Base-by-base conservation (phyloP, 1,140 invertebrate species). In the Hermatobates lingyangjiaoensis region DNA sequence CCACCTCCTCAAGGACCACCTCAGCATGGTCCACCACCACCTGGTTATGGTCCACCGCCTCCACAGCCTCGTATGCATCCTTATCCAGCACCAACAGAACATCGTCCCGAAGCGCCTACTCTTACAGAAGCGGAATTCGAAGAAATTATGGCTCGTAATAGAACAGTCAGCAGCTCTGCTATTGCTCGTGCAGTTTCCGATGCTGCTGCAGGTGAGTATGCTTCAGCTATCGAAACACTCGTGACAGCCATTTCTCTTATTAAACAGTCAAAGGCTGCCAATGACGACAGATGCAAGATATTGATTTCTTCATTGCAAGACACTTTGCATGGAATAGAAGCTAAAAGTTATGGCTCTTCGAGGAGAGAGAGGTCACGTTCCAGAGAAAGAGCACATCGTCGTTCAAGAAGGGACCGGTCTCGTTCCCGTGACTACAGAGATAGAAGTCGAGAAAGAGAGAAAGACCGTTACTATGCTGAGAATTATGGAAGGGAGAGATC, bases 171-270 rank as follows among this genome's bases (percentile, higher is more conserved):
- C 7, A 93, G 88, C 56, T 92, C 86, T 30, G 94, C 95, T 2
- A 98, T 99, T 54, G 87, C 89, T 14, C 73, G 94, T 55, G 95
- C 95, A 14, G 92, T 98, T 14, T 88, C 90, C 30, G 95, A 98
- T 71, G 95, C 95, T 1, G 90, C 92, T 25, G 87, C 87, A 51
- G 77, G 78, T 67, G 94, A 98, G 69, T 96, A 91, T 70, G 86
- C 87, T 0, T 92, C 87, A 68, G 95, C 95, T 44, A 96, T 98
- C 61, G 94, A 98, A 69, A 98, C 95, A 3, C 69, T 99, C 52
- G 90, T 96, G 3, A 99, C 95, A 1, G 95, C 95, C 1, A 98
- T 98, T 58, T 96, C 92, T 3, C 70, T 99, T 20, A 98, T 99
- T 54, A 97, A 96, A 69, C 92, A 98, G 70, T 97, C 93, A 20